Conservation (phyloP, 1,140 invertebrate genomes). For the Leptinotarsa defecta region DNA sequence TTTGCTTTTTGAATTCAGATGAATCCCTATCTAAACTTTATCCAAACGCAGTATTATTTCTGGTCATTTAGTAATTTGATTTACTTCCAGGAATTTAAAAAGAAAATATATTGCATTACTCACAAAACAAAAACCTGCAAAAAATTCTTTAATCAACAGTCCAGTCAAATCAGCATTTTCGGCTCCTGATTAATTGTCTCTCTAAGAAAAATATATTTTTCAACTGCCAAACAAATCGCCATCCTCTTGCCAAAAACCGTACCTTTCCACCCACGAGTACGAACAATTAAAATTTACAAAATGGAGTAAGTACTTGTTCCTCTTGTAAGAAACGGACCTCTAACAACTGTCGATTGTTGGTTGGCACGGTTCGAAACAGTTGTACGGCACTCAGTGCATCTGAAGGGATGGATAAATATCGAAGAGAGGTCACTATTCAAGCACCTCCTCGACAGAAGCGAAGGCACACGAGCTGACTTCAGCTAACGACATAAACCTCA, state of each 20-base stretch:
- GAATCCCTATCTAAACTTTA: too few species aligned
- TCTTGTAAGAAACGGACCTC: background rate
- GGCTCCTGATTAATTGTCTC: background rate
- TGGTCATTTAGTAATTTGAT: too few species aligned
- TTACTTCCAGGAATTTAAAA: background rate
- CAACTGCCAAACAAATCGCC: background rate
- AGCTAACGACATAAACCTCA: slow-evolving; percentile 85
- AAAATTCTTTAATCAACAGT: background rate
- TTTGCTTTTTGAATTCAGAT: too few species aligned
- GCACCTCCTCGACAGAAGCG: slow-evolving; percentile 75
- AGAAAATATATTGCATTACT: background rate
- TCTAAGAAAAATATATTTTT: slow-evolving; percentile 3
- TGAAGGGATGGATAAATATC: slow-evolving; percentile 13
- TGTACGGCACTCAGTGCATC: slow-evolving; percentile 39
- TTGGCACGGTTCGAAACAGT: slow-evolving; percentile 10
- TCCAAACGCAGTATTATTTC: too few species aligned
- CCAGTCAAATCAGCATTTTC: background rate
- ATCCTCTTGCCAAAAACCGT: background rate
- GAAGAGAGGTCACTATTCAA: slow-evolving; percentile 44
- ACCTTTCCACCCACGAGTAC: slow-evolving; percentile 2
- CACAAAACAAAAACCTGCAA: background rate
- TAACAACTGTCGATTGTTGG: background rate
- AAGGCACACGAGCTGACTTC: slow-evolving; percentile 94
- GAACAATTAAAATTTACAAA: slow-evolving; percentile 8
- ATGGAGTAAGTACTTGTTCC: slow-evolving; percentile 26